Base-by-base conservation (phyloP, 2,113 vertebrate genomes). In the Gila orcuttii region DNA sequence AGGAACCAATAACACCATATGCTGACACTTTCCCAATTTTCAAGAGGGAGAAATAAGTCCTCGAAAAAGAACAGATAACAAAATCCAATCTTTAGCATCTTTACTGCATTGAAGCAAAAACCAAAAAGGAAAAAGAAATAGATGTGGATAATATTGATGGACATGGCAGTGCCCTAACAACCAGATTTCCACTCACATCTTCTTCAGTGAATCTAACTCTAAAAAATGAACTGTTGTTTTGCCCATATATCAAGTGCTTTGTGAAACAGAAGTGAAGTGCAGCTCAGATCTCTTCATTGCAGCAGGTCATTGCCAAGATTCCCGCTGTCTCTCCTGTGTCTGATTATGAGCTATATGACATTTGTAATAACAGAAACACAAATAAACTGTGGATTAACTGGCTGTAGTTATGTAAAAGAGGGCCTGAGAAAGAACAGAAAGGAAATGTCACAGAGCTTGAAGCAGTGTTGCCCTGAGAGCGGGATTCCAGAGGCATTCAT, bases 291-390 rank as follows among this genome's bases (percentile, higher is more conserved):
- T 69, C 17, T 39, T 28, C 28, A 28, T 28, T 42, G 33, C 50
- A 55, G 7, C 28, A 57, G 25, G 50, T 23, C 50, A 77, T 57
- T 77, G 47, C 3, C 50, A 77, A 3, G 50, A 33, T 4, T 31
- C 73, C 73, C 3, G 0, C 52, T 57, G 76, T 10, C 31, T 21
- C 15, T 13, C 6, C 28, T 59, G 52, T 59, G 76, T 79, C 19
- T 59, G 31, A 79, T 79, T 36, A 15, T 36, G 9, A 3, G 47
- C 25, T 31, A 31, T 50, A 8, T 55, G 47, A 55, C 28, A 77
- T 77, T 77, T 77, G 17, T 55, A 33, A 77, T 55, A 55, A 19
- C 77, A 39, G 6, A 62, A 39, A 64, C 78, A 62, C 9, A n/a
- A 10, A 64, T 80, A 62, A 64, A 62, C 57, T 10, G 74, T 52